Evolutionary conservation across 2,888 invertebrate species (phyloP), one percentile per base, ranked within the genome.

Genomic region (Venustoraphidia nigricollis): DNA sequence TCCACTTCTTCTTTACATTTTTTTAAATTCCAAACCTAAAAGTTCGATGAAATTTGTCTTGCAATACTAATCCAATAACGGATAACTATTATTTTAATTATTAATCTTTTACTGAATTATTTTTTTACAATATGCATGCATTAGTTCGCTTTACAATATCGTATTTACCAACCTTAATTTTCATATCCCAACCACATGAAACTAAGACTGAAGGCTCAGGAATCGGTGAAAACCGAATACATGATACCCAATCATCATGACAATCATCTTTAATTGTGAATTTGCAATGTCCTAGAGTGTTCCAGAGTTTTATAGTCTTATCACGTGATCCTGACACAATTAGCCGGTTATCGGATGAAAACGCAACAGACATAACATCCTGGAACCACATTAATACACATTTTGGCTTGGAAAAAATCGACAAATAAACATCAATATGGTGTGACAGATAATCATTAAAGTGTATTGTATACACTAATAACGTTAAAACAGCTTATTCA

Each of bases 261-360:
- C 94, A 93, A 66, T 88, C 88, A 62, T 89, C 89, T 66, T 88
- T 91, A 66, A 99, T 96, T 56, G 97, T 98, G 75, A 95, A 97
- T 72, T 99, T 98, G 79, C 98, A 99, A 68, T 97, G 96, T 35
- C 97, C 98, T 58, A 98, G 77, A 27, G 97, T 99, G 70, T 98
- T 99, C 98, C 98, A 98, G 68, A 98, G 71, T 71, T 98, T 98
- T 71, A 98, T 97, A 54, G 94, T 94, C 71, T 92, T 95, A 77
- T 99, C 98, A 48, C 97, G 83, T 42, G 96, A 96, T 46, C 96
- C 97, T 56, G 96, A 97, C 8, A 99, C 97, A 66, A 99, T 98
- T 74, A 98, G 98, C 68, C 98, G 85, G 70, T 98, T 98, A 73
- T 99, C 98, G 62, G 95, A 95, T 44, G 97, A 97, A 77, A 98